Conservation (phyloP, 2,797 vertebrate genomes). For the Falco peregrinus region DNA sequence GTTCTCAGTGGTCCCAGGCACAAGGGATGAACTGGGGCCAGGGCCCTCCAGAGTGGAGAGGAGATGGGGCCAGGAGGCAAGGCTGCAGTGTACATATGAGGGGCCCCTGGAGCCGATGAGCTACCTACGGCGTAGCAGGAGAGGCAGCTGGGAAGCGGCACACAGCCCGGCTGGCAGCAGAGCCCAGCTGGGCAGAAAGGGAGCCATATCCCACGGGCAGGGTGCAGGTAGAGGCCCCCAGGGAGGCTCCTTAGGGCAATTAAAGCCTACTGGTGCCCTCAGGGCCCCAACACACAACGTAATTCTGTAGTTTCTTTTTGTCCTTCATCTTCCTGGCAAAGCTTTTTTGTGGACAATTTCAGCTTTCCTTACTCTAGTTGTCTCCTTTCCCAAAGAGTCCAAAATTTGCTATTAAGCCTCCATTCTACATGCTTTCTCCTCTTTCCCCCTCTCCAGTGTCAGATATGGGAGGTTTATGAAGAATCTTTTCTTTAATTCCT, state of each 20-base stretch:
- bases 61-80: neutral
- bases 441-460: neutral
- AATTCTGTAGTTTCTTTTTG: neutral
- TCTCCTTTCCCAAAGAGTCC: neutral
- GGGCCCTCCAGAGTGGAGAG: neutral
- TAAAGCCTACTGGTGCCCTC: neutral
- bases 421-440: neutral
- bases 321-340: neutral
- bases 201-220: neutral
- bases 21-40: too few species aligned
- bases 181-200: neutral
- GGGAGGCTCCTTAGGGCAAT: neutral
- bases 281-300: neutral
- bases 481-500: neutral
- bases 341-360: neutral
- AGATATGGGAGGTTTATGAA: neutral
- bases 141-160: neutral
- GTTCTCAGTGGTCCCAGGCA: neutral
- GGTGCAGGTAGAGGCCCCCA: neutral
- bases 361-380: neutral
- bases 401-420: neutral
- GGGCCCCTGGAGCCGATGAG: neutral
- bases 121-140: rapidly evolving
- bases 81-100: rapidly evolving
- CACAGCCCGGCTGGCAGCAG: neutral